Base-by-base conservation (phyloP, 2,797 vertebrate genomes). In the Silurus lanzhouensis region DNA sequence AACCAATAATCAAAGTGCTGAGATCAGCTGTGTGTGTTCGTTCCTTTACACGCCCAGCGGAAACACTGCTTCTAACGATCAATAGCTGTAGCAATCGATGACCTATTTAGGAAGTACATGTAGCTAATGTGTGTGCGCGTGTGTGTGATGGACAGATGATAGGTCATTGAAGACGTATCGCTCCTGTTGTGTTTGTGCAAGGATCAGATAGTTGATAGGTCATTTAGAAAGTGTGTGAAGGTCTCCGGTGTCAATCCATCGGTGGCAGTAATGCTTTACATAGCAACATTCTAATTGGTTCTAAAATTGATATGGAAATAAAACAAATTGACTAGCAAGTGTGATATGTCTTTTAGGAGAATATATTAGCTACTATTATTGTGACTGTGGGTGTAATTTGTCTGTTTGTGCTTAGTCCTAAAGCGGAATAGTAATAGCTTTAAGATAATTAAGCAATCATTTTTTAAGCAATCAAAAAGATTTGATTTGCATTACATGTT, bases 81-180 rank as follows among this genome's bases (percentile, higher is more conserved):
- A 27, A 68, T 81, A 55, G 46, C 64, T 81, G 80, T 31, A 27
- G n/a, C 48, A 4, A 68, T 81, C 80, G 55, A 81, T 67, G 17
- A n/a, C 64, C 63, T 81, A 4, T 81, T 81, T 68, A 68, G 15
- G 80, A 67, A 55, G 46, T 19, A 67, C 25, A 81, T 55, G 64
- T 57, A 55, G 46, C 3, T 81, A 20, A 57, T 57, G 15, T 82
- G 52, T 57, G 6, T 27, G 44, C 25, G 14, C 1, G n/a, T 31
- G 19, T 27, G n/a, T 20, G 75, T 19, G 55, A 77, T 4, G 7
- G 25, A 60, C 25, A 58, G 15, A 77, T 76, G 74, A 76, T 19
- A 19, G 74, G 74, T 77, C 52, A 38, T 15, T 60, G 55, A 38
- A 58, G 55, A 20, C 17, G 0, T 58, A 20, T 12, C 27, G 9